Conservation (phyloP, 1,140 invertebrate genomes). For the Pogonomyrmex barbatus region DNA sequence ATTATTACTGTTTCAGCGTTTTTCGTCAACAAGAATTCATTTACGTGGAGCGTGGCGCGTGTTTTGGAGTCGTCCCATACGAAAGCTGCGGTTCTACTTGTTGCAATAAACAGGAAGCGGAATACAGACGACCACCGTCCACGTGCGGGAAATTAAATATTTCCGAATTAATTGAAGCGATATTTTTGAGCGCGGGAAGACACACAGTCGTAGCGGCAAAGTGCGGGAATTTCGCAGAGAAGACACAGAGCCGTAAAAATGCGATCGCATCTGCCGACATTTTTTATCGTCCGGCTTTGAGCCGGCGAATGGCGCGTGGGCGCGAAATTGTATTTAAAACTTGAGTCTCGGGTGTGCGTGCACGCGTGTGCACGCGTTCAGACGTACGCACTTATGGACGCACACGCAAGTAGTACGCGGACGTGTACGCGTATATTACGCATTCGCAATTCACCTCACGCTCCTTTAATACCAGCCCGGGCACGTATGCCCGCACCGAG, state of each 20-base stretch:
- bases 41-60: background rate
- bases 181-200: background rate
- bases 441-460: constrained; percentile 68
- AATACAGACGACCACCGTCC: background rate
- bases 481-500: constrained; percentile 55
- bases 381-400: background rate
- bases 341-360: background rate
- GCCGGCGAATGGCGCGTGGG: background rate
- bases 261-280: constrained; percentile 13
- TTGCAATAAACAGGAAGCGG: constrained; percentile 38
- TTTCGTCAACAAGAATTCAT: constrained; percentile 5
- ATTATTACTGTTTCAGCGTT: background rate
- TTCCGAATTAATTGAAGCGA: constrained; percentile 45
- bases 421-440: constrained; percentile 11
- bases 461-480: constrained; percentile 48
- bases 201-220: background rate
- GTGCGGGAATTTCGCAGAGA: constrained; percentile 1
- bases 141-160: constrained; percentile 48
- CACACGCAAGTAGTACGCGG: constrained; percentile 15
- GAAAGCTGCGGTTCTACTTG: constrained; percentile 17
- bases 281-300: constrained; percentile 30
- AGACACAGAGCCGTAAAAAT: constrained; percentile 26
- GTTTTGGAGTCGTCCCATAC: background rate
- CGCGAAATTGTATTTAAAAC: constrained; percentile 47
- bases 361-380: background rate